These are phyloP conservation scores for Morelia viridis DNA, from an alignment of 2,797 vertebrate species.

Conservation along the genomic window DNA sequence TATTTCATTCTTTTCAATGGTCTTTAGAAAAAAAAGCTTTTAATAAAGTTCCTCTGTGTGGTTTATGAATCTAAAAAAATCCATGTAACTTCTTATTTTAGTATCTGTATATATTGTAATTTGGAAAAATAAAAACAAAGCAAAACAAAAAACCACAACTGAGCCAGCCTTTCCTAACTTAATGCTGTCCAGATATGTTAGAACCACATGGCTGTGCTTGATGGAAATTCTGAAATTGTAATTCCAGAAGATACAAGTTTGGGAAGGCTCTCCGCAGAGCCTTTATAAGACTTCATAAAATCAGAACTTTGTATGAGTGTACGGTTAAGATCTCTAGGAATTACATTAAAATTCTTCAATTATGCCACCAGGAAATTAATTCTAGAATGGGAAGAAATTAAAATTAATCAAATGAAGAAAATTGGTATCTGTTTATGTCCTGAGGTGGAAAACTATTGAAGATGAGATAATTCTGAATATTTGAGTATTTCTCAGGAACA, in stretches of 20 bases:
- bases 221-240: too few relatives aligned
- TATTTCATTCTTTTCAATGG: not conserved
- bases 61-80: not conserved
- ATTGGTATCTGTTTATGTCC: not conserved
- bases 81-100: not conserved
- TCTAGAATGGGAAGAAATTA: not conserved
- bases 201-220: not conserved
- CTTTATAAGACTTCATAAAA: too few relatives aligned
- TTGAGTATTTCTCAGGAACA: not conserved
- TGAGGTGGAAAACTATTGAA: not conserved
- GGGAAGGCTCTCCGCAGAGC: too few relatives aligned
- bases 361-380: not conserved
- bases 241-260: too few relatives aligned
- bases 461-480: not conserved
- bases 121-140: not conserved
- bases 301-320: not conserved
- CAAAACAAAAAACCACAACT: not conserved
- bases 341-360: not conserved
- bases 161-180: not conserved
- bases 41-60: not conserved
- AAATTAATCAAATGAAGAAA: not conserved
- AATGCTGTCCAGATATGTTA: not conserved
- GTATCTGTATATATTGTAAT: not conserved
- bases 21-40: constrained; percentile 29
- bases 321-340: not conserved